Conservation (phyloP, 2,113 vertebrate genomes). For the Dipodomys spectabilis region DNA sequence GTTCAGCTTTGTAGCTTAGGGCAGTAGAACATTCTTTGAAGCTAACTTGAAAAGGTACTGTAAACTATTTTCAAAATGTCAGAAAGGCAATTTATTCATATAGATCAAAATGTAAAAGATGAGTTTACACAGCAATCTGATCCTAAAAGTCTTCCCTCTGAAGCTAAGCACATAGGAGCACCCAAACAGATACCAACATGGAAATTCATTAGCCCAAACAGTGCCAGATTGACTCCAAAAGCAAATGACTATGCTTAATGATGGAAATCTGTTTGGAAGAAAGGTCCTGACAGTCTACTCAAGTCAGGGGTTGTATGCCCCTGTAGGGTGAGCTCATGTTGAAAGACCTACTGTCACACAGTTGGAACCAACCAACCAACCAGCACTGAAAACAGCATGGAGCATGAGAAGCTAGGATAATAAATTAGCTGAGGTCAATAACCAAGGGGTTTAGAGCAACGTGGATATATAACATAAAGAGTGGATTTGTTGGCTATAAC, state of each 20-base stretch:
- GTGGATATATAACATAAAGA: background rate
- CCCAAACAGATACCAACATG: background rate
- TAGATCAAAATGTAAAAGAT: constrained; percentile 3
- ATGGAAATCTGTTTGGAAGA: background rate
- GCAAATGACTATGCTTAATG: background rate
- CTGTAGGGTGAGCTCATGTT: background rate
- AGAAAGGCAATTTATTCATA: background rate
- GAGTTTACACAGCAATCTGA: background rate
- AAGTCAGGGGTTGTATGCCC: too few species aligned
- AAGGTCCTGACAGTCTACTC: background rate
- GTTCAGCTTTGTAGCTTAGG: background rate
- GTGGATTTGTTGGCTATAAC: background rate
- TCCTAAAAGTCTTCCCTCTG: constrained; percentile 1
- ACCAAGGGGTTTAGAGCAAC: background rate
- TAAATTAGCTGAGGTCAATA: background rate
- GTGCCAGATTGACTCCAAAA: background rate
- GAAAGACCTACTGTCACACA: background rate
- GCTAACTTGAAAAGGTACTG: background rate
- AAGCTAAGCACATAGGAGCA: background rate
- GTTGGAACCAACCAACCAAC: background rate
- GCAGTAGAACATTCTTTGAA: background rate
- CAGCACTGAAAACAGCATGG: background rate
- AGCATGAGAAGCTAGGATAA: background rate
- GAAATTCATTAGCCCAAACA: background rate
- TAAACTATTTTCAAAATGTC: background rate